Conservation (phyloP, 2,888 invertebrate genomes). For the Gastrophysa polygoni region DNA sequence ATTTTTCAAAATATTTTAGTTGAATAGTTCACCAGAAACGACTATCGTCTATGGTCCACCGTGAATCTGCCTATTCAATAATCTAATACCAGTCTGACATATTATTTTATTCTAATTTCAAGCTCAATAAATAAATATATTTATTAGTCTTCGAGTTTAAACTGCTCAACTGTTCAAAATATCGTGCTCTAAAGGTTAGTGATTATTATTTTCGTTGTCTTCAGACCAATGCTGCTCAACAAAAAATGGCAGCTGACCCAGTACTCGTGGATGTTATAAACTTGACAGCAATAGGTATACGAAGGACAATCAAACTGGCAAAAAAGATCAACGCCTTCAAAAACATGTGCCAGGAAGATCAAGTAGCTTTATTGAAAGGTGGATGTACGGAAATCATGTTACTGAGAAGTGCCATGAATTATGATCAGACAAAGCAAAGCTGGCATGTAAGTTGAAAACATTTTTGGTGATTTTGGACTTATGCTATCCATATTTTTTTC, state of each 20-base stretch:
- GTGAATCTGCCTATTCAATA: too few species aligned
- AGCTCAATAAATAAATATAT: too few species aligned
- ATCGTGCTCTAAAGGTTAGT: too few species aligned
- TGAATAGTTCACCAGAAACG: too few species aligned
- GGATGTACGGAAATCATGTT: constrained; percentile 98
- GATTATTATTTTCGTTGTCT: too few species aligned
- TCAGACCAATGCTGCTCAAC: constrained; percentile 28
- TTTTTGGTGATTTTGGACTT: not conserved
- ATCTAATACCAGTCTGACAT: too few species aligned
- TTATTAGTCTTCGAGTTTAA: too few species aligned
- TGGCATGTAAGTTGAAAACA: constrained; percentile 78
- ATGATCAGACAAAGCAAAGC: constrained; percentile 84
- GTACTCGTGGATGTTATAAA: constrained; percentile 84
- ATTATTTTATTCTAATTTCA: too few species aligned
- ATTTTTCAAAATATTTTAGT: too few species aligned
- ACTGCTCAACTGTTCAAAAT: too few species aligned
- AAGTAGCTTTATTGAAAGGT: constrained; percentile 85
- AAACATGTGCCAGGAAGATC: constrained; percentile 93
- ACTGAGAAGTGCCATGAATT: constrained; percentile 88
- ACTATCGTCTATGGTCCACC: too few species aligned
- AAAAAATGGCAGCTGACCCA: constrained; percentile 63
- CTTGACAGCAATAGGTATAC: constrained; percentile 89
- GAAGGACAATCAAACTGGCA: constrained; percentile 83
- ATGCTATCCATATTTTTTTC: too few species aligned
- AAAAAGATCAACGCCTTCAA: constrained; percentile 89